Conservation (phyloP, 2,888 invertebrate species). For the Eupithecia insigniata region DNA sequence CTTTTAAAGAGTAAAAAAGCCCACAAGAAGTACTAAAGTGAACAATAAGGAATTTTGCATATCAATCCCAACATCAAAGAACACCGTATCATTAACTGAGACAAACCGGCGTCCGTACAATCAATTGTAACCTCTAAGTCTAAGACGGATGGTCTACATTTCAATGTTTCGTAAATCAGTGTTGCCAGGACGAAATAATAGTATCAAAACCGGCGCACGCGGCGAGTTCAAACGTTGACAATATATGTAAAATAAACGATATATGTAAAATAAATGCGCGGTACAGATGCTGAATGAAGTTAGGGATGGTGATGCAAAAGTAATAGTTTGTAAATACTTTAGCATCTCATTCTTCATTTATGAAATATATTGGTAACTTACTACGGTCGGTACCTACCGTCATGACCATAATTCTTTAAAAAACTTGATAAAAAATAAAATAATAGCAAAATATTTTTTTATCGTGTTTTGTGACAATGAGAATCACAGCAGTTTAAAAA, state of each 20-base stretch:
- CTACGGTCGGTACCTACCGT: neutral
- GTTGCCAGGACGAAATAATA: conserved; percentile 47
- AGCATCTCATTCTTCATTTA: neutral
- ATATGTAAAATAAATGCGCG: conserved; percentile 66
- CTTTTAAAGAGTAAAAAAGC: conserved; percentile 21
- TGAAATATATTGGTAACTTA: neutral
- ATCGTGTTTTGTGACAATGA: too few relatives aligned
- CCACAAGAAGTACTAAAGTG: conserved; percentile 45
- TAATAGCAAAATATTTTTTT: neutral
- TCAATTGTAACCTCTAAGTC: conserved; percentile 22
- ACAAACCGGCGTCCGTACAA: conserved; percentile 47
- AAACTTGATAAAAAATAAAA: neutral
- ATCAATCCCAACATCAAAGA: conserved; percentile 77
- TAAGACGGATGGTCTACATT: conserved; percentile 34
- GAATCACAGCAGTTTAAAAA: neutral
- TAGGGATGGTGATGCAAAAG: conserved; percentile 23
- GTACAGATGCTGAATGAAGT: conserved; percentile 58
- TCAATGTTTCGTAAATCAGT: conserved; percentile 34
- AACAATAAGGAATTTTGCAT: conserved; percentile 75
- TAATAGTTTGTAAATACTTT: too few relatives aligned
- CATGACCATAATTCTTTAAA: neutral
- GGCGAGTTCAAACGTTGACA: conserved; percentile 69
- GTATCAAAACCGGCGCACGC: conserved; percentile 61
- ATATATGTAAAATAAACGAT: conserved; percentile 70
- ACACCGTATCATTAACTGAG: conserved; percentile 68